phyloP scores from a whole-genome alignment of 30 jellyfish, hydroid and myxozoan genomes.

The Pelagia noctiluca region DNA sequence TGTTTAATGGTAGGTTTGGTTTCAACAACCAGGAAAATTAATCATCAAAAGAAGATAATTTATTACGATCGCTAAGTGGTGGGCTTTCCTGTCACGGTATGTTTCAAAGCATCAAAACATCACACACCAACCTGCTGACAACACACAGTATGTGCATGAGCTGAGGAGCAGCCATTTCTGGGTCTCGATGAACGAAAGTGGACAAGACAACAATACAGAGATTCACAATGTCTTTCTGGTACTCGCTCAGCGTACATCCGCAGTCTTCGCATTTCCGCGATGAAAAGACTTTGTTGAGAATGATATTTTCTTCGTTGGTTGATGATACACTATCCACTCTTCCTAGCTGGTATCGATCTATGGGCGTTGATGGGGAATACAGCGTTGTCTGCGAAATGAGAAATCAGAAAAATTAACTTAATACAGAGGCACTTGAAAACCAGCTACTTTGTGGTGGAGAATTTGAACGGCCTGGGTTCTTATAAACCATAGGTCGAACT shows the following conservation, averaged over 20 bases:
- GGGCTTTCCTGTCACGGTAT: too few species aligned
- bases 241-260: conserved; percentile 55
- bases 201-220: conserved; percentile 83
- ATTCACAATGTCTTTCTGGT: conserved; percentile 76
- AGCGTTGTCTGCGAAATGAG: too few species aligned
- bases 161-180: conserved; percentile 94
- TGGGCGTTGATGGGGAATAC: conserved; percentile 5
- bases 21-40: too few species aligned
- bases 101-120: too few species aligned
- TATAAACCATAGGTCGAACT: too few species aligned
- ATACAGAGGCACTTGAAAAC: too few species aligned
- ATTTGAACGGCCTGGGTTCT: too few species aligned
- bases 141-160: conserved; percentile 74
- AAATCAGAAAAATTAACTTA: too few species aligned
- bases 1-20: too few species aligned
- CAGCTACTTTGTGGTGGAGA: too few species aligned
- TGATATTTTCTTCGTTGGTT: conserved; percentile 28
- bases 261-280: conserved; percentile 56
- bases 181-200: conserved; percentile 90
- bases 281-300: conserved; percentile 15
- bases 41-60: too few species aligned
- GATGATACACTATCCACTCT: conserved; percentile 50
- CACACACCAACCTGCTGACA: conserved; percentile 77
- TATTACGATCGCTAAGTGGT: too few species aligned
- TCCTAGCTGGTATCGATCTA: conserved; percentile 14